Evolutionary conservation across 2,888 invertebrate species (phyloP).

Genomic region (Cyclophora albipunctata): DNA sequence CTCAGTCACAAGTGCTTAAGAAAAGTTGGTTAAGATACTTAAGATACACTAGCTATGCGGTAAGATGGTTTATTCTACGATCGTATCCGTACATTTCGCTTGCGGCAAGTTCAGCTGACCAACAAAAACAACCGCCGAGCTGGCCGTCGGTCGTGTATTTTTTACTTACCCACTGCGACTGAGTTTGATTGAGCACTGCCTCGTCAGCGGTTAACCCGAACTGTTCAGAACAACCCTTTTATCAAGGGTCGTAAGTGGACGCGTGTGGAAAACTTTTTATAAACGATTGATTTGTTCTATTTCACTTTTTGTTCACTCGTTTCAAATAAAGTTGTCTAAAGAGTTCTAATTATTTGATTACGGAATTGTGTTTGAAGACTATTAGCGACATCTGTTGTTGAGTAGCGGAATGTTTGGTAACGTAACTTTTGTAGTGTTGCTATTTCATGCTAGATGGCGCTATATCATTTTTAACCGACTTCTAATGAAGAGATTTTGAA

Average conservation of each 20-base stretch:
- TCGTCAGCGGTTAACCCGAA: conserved; percentile 20
- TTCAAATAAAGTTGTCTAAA: too few species aligned
- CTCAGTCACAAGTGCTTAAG: too few species aligned
- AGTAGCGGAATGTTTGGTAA: conserved; percentile 13
- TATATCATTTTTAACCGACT: background rate
- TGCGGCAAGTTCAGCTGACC: conserved; percentile 34
- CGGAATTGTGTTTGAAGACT: background rate
- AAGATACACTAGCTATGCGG: too few species aligned
- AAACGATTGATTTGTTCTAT: too few species aligned
- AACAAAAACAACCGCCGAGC: conserved; percentile 37
- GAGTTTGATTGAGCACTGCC: conserved; percentile 47
- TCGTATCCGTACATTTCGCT: conserved; percentile 19
- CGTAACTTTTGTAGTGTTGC: background rate
- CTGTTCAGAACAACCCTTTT: conserved; percentile 7
- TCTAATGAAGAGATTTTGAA: too few species aligned
- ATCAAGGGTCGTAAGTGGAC: conserved; percentile 16
- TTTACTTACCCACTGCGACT: conserved; percentile 30
- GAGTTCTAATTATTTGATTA: too few species aligned
- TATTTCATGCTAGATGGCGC: conserved; percentile 16
- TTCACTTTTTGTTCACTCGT: too few species aligned
- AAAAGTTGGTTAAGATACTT: too few species aligned
- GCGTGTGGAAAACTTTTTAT: conserved; percentile 20
- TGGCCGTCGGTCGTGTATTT: conserved; percentile 14
- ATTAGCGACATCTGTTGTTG: conserved; percentile 22
- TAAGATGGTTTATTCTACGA: too few species aligned